phyloP scores from a whole-genome alignment of 2,113 vertebrate species.

The Pionites leucogaster region DNA sequence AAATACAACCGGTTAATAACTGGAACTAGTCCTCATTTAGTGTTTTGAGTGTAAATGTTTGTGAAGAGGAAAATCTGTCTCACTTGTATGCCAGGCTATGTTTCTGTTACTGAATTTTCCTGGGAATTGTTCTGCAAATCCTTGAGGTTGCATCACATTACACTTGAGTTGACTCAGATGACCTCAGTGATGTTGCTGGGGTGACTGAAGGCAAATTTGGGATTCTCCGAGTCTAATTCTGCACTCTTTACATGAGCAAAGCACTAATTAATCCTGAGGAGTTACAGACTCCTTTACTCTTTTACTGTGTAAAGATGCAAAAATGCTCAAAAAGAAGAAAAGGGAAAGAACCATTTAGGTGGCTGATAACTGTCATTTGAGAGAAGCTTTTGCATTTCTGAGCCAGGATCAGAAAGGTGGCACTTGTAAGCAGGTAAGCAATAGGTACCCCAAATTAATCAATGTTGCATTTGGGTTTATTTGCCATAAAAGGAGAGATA shows the following conservation, averaged over 20 bases:
- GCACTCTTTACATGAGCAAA: neutral
- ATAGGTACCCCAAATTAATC: neutral
- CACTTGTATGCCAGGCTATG: neutral
- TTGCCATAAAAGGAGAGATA: neutral
- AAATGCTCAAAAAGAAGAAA: neutral
- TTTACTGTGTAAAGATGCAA: neutral
- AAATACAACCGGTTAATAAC: neutral
- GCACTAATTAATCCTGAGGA: neutral
- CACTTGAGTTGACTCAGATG: neutral
- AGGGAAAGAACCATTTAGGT: neutral
- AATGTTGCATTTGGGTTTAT: neutral
- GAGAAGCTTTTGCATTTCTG: neutral
- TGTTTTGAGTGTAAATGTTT: neutral
- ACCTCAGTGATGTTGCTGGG: neutral
- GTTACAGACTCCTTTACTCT: neutral
- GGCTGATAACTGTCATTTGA: neutral
- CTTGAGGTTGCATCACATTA: neutral
- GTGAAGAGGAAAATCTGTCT: neutral
- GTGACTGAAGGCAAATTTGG: neutral
- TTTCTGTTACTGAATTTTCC: neutral
- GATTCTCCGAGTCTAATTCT: neutral
- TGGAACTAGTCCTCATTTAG: neutral
- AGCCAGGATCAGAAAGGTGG: neutral
- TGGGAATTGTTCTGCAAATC: neutral
- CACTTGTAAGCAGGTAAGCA: neutral